Percentiles rank a stretch among this genome's conserved stretches.
Evolutionary conservation across 2,888 invertebrate genomes (phyloP).

Genomic region (Drosophila birchii): DNA sequence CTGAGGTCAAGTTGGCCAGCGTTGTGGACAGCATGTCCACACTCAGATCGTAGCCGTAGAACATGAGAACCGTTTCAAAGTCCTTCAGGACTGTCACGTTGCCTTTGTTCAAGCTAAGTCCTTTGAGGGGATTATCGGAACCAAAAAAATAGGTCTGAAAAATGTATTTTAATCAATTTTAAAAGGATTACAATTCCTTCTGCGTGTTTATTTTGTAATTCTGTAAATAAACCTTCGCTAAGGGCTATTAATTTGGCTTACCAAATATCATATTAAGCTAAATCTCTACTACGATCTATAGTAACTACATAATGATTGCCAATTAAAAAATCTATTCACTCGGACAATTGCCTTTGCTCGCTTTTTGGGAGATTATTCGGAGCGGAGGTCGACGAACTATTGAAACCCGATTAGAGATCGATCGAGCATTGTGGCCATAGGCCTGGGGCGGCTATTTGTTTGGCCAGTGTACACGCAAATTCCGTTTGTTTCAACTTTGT

Average conservation of each 20-base stretch:
- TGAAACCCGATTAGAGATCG: constrained; percentile 47
- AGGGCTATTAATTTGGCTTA: constrained; percentile 3
- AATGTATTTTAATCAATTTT: too few relatives aligned
- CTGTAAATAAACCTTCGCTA: background rate
- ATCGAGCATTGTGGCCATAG: constrained; percentile 34
- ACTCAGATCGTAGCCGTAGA: constrained; percentile 92
- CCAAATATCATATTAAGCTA: background rate
- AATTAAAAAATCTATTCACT: constrained; percentile 65
- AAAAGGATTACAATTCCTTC: too few relatives aligned
- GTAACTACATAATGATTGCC: constrained; percentile 26
- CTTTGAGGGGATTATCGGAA: constrained; percentile 92
- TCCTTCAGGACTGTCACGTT: constrained; percentile 91
- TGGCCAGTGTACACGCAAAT: constrained; percentile 33
- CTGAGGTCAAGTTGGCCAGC: constrained; percentile 50
- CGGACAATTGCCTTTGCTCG: constrained; percentile 42
- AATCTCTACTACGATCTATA: background rate
- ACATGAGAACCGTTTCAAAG: constrained; percentile 90
- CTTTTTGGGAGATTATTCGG: constrained; percentile 48
- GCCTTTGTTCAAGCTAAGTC: constrained; percentile 91
- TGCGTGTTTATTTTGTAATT: too few relatives aligned
- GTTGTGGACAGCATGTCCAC: constrained; percentile 80
- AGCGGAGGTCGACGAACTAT: constrained; percentile 65
- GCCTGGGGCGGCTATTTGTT: constrained; percentile 52
- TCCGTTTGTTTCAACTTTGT: constrained; percentile 21
- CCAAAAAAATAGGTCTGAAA: constrained; percentile 92